These are phyloP conservation scores for Marasmarcha lunaedactyla DNA, from an alignment of 2,888 invertebrate species.

Conservation along the genomic window DNA sequence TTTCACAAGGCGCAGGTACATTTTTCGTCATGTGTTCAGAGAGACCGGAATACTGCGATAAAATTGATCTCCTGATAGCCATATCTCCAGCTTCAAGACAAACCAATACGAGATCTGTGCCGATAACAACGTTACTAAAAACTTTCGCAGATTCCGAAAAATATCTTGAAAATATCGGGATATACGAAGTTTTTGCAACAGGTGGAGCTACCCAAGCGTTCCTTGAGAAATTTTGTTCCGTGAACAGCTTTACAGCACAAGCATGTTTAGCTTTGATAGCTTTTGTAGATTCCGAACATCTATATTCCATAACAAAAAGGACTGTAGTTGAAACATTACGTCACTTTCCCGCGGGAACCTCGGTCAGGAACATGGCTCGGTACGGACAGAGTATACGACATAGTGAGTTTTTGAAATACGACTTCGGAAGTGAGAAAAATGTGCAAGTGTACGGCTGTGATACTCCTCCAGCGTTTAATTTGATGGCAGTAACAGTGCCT, in stretches of 20 bases:
- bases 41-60: conserved; percentile 73
- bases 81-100: conserved; percentile 40
- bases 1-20: conserved; percentile 78
- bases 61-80: conserved; percentile 69
- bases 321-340: not conserved
- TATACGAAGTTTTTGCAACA: not conserved
- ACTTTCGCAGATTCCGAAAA: not conserved
- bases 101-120: not conserved
- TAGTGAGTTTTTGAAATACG: not conserved
- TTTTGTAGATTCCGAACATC: not conserved
- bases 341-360: not conserved
- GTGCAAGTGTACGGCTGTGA: no score
- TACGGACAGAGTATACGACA: not conserved
- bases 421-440: no score
- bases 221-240: not conserved
- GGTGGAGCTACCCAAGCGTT: not conserved
- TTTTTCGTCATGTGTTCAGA: conserved; percentile 76
- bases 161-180: not conserved
- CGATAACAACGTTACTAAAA: not conserved
- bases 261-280: not conserved
- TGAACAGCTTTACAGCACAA: not conserved
- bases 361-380: not conserved
- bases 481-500: no score
- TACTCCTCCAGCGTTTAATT: no score
- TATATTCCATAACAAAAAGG: not conserved